These are phyloP conservation scores for Euphysa ruthae DNA, from an alignment of 30 jellyfish, hydroid and myxozoan species.

Conservation along the genomic window DNA sequence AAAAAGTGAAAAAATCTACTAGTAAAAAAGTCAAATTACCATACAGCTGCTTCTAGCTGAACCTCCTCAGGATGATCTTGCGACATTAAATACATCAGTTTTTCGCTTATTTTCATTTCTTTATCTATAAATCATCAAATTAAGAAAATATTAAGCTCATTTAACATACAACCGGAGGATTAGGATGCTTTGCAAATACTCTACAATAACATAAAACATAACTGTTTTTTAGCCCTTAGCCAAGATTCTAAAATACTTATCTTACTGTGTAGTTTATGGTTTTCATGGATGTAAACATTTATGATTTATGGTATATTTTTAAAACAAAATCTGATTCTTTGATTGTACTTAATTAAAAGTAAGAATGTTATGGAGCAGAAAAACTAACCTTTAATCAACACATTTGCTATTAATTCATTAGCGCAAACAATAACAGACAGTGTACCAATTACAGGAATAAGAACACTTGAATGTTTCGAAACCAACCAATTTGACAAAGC, in stretches of 20 bases:
- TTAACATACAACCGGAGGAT: too few relatives aligned
- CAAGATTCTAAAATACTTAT: too few relatives aligned
- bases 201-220: too few relatives aligned
- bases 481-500: constrained; percentile 76
- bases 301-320: too few relatives aligned
- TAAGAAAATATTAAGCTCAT: too few relatives aligned
- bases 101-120: constrained; percentile 25
- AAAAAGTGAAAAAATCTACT: constrained; percentile 52
- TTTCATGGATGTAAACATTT: too few relatives aligned
- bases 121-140: neutral
- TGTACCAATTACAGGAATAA: constrained; percentile 64
- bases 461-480: constrained; percentile 38
- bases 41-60: constrained; percentile 75
- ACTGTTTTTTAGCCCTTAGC: too few relatives aligned
- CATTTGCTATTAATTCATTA: constrained; percentile 60
- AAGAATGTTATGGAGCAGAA: neutral
- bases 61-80: constrained; percentile 65
- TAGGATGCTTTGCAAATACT: too few relatives aligned
- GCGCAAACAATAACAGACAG: constrained; percentile 60
- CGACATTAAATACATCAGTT: constrained; percentile 48
- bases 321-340: too few relatives aligned
- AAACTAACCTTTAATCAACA: constrained; percentile 54
- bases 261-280: too few relatives aligned
- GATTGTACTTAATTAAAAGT: too few relatives aligned
- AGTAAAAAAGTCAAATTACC: constrained; percentile 32